A percentile compares a stretch with the other conserved stretches of the same genome.
Conservation (phyloP, 2,113 vertebrate species). For the Crypturellus undulatus region DNA sequence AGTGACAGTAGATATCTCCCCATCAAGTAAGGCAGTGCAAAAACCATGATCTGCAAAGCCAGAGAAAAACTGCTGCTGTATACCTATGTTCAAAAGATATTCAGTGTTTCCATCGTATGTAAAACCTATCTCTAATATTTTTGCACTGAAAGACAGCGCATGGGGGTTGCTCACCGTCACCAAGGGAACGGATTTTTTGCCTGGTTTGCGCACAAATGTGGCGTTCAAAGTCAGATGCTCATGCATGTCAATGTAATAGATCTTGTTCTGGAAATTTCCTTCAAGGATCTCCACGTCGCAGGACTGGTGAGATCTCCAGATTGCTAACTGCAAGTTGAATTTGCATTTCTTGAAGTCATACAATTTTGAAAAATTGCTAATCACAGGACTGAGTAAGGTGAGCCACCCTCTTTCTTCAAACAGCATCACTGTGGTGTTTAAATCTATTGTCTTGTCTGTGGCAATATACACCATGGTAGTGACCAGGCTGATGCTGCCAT, state of each 20-base stretch:
- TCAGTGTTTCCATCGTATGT: background rate
- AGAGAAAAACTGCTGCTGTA: background rate
- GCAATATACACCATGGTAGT: background rate
- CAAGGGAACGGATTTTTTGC: background rate
- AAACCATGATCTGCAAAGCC: background rate
- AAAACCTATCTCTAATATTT: background rate
- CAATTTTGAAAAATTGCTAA: background rate
- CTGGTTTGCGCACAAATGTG: background rate
- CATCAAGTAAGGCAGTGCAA: accelerated
- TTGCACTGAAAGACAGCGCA: background rate
- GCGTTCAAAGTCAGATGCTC: background rate
- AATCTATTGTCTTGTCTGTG: background rate
- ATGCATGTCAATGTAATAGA: background rate
- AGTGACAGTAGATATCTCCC: background rate
- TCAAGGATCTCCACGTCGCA: background rate
- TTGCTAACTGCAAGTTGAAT: background rate
- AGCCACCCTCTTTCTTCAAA: background rate
- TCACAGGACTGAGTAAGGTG: background rate
- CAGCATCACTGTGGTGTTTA: background rate
- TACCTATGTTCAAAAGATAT: background rate
- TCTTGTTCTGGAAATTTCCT: background rate
- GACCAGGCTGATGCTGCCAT: background rate
- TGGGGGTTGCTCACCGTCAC: background rate
- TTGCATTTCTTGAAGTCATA: background rate
- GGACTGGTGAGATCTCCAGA: background rate